These are phyloP conservation scores for Cosmorhoe ocellata DNA, from an alignment of 2,888 invertebrate species.

Conservation along the genomic window DNA sequence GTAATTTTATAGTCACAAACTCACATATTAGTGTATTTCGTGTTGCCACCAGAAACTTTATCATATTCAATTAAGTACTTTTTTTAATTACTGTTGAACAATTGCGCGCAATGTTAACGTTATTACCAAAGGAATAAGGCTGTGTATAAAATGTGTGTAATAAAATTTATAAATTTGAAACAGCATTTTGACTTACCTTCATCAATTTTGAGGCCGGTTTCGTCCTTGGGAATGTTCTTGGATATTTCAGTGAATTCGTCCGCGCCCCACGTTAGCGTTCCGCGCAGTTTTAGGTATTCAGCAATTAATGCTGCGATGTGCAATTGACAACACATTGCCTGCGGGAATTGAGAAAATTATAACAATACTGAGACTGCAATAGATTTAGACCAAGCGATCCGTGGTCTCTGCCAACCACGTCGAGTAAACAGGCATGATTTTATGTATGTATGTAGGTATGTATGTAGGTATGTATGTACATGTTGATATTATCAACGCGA, in stretches of 20 bases:
- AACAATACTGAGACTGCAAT: not conserved
- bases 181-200: slow-evolving; percentile 80
- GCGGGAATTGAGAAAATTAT: slow-evolving; percentile 21
- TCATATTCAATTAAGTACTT: too few relatives aligned
- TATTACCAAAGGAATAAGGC: slow-evolving; percentile 46
- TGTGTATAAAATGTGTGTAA: slow-evolving; percentile 50
- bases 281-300: slow-evolving; percentile 92
- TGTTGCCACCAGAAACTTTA: too few relatives aligned
- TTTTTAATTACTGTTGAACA: not conserved
- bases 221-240: slow-evolving; percentile 93
- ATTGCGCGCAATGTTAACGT: not conserved
- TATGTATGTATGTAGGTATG: too few relatives aligned
- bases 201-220: slow-evolving; percentile 91
- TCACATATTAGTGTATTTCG: too few relatives aligned
- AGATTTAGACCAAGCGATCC: too few relatives aligned
- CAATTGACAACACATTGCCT: slow-evolving; percentile 96
- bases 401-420: too few relatives aligned
- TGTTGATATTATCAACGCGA: too few relatives aligned
- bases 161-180: slow-evolving; percentile 42
- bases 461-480: too few relatives aligned
- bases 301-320: slow-evolving; percentile 98
- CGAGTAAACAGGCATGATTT: too few relatives aligned
- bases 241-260: slow-evolving; percentile 92
- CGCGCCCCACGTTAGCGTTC: slow-evolving; percentile 91
- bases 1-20: too few relatives aligned